These are phyloP conservation scores for Nyctereutes procyonoides DNA, from an alignment of 2,113 vertebrate genomes.

Conservation along the genomic window DNA sequence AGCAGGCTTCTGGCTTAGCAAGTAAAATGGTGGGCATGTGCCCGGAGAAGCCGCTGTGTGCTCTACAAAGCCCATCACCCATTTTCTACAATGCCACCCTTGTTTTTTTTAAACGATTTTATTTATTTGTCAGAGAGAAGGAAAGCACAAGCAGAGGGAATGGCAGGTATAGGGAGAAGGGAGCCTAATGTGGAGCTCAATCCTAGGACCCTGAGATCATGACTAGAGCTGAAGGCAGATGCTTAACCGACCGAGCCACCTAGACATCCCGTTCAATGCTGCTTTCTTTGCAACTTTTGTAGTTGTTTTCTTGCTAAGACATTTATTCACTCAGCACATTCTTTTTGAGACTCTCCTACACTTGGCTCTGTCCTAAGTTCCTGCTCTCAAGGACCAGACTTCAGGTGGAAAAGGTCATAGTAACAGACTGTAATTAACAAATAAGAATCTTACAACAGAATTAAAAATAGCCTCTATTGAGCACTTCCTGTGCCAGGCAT, in stretches of 20 bases:
- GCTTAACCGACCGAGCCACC: no score
- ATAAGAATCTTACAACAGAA: background rate
- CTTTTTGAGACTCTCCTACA: background rate
- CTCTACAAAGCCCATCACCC: background rate
- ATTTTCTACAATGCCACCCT: background rate
- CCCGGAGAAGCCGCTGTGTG: background rate
- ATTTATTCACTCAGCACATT: background rate
- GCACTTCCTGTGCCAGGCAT: background rate
- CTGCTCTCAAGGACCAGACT: background rate
- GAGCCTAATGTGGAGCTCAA: no score
- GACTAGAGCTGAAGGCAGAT: no score
- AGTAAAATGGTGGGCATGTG: background rate
- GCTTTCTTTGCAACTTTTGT: background rate
- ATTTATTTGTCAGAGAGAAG: no score
- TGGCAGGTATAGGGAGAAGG: no score
- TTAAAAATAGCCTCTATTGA: conserved; percentile 9
- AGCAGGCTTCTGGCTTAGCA: background rate
- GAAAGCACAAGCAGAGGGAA: no score
- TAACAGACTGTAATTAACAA: background rate
- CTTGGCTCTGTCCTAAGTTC: background rate
- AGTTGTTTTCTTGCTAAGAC: background rate
- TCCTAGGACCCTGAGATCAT: no score
- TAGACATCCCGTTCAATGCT: no score
- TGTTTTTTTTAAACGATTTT: no score
- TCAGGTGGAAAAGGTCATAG: background rate